phyloP scores from a whole-genome alignment of 2,888 invertebrate genomes.

The Macropis europaea region DNA sequence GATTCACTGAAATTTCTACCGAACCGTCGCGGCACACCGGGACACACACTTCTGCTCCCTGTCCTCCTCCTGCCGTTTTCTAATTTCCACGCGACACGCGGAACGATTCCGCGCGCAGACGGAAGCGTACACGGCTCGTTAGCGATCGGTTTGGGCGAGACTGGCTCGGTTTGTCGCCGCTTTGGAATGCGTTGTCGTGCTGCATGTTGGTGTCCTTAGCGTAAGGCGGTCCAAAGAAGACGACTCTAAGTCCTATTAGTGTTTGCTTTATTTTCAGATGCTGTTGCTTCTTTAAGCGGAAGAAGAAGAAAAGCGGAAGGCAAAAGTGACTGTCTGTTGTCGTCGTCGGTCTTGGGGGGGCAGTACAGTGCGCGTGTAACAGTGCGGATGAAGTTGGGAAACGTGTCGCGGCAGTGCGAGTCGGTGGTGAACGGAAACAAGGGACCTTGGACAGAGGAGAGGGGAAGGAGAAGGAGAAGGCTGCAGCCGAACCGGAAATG shows the following conservation, averaged over 20 bases:
- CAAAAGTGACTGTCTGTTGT: constrained; percentile 93
- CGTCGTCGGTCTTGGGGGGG: constrained; percentile 84
- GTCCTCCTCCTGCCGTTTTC: too few species aligned
- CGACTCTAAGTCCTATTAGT: constrained; percentile 79
- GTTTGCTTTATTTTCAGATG: constrained; percentile 88
- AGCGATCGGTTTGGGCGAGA: constrained; percentile 7
- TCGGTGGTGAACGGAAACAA: constrained; percentile 12
- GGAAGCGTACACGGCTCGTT: background rate
- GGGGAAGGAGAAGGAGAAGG: too few species aligned
- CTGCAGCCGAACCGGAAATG: constrained; percentile 59
- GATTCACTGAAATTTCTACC: too few species aligned
- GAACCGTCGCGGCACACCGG: too few species aligned
- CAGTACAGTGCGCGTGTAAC: constrained; percentile 75
- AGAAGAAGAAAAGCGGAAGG: constrained; percentile 98
- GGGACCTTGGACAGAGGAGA: constrained; percentile 10
- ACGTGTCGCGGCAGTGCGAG: constrained; percentile 34
- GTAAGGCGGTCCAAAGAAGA: constrained; percentile 57
- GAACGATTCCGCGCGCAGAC: background rate
- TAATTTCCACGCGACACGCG: background rate
- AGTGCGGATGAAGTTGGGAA: constrained; percentile 66
- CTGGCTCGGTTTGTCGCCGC: constrained; percentile 10
- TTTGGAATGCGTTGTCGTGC: constrained; percentile 47
- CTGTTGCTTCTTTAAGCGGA: constrained; percentile 99
- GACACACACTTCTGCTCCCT: too few species aligned
- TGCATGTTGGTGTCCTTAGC: constrained; percentile 66